Evolutionary conservation across 2,113 vertebrate species (phyloP), one percentile per base, ranked within the genome.

Genomic region (Oryctolagus cuniculus): DNA sequence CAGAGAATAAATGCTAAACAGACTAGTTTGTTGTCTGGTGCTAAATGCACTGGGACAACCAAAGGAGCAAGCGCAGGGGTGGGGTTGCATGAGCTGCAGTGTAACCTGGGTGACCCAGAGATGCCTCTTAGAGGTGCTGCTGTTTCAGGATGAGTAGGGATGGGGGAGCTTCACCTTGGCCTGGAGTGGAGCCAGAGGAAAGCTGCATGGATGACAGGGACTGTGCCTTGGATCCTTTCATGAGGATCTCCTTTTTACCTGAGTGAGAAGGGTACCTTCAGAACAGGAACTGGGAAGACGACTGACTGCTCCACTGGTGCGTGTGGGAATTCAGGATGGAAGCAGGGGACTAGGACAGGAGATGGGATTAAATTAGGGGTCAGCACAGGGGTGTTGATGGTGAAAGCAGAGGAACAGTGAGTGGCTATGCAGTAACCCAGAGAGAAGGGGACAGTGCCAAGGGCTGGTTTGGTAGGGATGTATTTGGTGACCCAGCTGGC

Each of bases 201-300:
- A 24, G 21, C 12, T 53, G 0, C 72, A 25, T 24, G 3, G 10
- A 1, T 0, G 7, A 2, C 36, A 6, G 63, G 27, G 24, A n/a
- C n/a, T 0, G 38, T 6, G 21, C n/a, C 12, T 0, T 12, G 11
- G 1, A 0, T 12, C 8, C 36, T 44, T 15, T 15, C 4, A 17
- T 1, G 6, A 78, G 29, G 34, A 53, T 27, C 53, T 75, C 19
- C n/a, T 7, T 63, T 31, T 63, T 31, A 10, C n/a, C 63, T 3
- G 38, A 3, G 5, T n/a, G 2, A 29, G 36, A 72, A 9, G 21
- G 53, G 49, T 63, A 34, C 31, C 70, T 5, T 38, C 70, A 15
- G 58, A 78, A 34, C 22, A 17, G 34, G 86, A n/a, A 1, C 4
- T 3, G 31, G 29, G 27, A 10, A 19, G 67, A 19, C 8, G 53